A percentile compares a stretch with the other conserved stretches of the same genome.
Conservation (phyloP, 2,113 vertebrate species). For the Hemiscyllium ocellatum region DNA sequence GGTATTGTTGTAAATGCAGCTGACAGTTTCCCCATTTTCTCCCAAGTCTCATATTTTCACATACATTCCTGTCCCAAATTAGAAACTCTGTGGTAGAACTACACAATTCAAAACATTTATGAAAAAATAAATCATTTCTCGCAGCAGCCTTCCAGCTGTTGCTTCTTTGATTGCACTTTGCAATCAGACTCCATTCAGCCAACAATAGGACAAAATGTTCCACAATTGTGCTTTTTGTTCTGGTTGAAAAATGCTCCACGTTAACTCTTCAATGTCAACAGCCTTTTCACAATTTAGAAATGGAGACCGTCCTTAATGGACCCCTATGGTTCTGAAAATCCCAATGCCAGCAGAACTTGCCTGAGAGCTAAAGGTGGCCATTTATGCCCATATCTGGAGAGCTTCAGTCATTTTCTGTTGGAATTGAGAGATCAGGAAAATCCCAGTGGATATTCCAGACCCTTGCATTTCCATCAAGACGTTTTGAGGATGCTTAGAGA, state of each 20-base stretch:
- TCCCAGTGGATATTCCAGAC: not conserved
- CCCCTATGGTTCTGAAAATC: not conserved
- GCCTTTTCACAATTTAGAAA: not conserved
- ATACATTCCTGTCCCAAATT: conserved; percentile 36
- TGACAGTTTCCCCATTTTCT: conserved; percentile 22
- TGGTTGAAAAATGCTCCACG: not conserved
- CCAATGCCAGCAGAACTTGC: not conserved
- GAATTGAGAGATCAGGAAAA: not conserved
- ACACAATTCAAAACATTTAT: conserved; percentile 6
- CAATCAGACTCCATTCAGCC: not conserved
- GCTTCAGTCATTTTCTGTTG: not conserved
- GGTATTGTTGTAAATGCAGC: conserved; percentile 27
- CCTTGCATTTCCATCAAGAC: not conserved
- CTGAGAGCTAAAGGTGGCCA: not conserved
- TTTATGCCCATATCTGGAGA: not conserved
- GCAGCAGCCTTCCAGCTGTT: conserved; percentile 11
- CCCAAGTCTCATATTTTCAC: conserved; percentile 26
- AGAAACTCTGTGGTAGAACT: conserved; percentile 31
- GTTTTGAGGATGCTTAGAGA: not conserved
- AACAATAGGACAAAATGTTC: conserved; percentile 28
- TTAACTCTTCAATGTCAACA: not conserved
- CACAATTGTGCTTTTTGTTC: not conserved
- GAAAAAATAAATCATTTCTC: conserved; percentile 28
- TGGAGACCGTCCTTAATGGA: not conserved
- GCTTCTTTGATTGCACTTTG: conserved; percentile 18